These are phyloP conservation scores for Scrobipalpa atriplicella DNA, from an alignment of 2,888 invertebrate genomes.

Conservation along the genomic window DNA sequence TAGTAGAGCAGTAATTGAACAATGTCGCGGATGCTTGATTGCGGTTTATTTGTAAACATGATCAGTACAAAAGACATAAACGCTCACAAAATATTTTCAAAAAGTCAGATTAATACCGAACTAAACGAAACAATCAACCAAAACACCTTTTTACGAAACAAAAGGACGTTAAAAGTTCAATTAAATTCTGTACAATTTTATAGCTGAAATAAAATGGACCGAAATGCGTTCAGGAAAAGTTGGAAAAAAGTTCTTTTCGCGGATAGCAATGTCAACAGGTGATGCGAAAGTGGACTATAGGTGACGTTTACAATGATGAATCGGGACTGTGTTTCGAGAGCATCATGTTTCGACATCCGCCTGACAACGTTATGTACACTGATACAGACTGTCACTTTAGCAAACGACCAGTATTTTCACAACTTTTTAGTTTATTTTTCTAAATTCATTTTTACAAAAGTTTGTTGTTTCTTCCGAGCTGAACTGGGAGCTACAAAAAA, in stretches of 20 bases:
- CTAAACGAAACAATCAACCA: neutral
- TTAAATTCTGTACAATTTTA: conserved; percentile 39
- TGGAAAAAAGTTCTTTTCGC: conserved; percentile 37
- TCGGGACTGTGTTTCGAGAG: neutral
- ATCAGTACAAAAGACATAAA: conserved; percentile 7
- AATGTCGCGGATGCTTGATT: neutral
- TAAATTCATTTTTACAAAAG: too few species aligned
- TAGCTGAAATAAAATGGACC: conserved; percentile 23
- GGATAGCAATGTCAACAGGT: conserved; percentile 21
- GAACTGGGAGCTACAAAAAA: too few species aligned
- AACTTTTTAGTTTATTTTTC: too few species aligned
- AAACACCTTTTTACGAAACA: neutral
- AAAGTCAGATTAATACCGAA: neutral
- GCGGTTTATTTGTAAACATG: neutral
- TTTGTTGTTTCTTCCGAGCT: too few species aligned
- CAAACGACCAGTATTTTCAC: neutral
- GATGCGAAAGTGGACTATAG: conserved; percentile 2
- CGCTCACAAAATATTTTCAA: neutral
- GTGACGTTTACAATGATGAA: conserved; percentile 15
- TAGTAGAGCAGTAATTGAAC: neutral
- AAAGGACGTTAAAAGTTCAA: conserved; percentile 30
- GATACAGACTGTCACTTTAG: neutral
- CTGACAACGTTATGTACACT: neutral
- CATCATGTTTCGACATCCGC: conserved; percentile 7
- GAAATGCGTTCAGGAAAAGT: conserved; percentile 23